Evolutionary conservation across 2,888 invertebrate genomes (phyloP).

Genomic region (Apodemia zela): DNA sequence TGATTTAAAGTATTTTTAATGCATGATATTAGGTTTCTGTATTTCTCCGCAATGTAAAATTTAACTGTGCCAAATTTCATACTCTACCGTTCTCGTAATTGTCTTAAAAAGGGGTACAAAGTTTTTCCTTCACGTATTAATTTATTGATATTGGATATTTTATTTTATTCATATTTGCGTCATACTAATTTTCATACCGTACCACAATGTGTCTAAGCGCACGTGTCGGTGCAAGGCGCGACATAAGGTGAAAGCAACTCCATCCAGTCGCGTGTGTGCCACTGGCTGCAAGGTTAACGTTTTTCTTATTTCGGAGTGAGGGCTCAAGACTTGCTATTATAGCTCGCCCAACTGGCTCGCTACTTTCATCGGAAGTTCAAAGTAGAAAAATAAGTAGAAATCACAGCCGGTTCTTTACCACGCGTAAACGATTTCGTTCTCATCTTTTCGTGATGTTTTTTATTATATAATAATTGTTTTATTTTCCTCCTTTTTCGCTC

Average conservation of each 20-base stretch:
- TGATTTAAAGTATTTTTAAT: too few relatives aligned
- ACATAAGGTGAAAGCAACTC: slow-evolving; percentile 65
- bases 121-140: too few relatives aligned
- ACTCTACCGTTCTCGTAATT: too few relatives aligned
- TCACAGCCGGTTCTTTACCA: slow-evolving; percentile 30
- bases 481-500: slow-evolving; percentile 47
- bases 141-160: background rate
- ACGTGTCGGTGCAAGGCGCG: slow-evolving; percentile 28
- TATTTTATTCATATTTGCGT: background rate
- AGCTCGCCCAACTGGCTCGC: slow-evolving; percentile 46
- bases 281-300: slow-evolving; percentile 67
- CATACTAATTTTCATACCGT: background rate
- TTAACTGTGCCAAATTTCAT: too few relatives aligned
- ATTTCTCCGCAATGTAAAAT: too few relatives aligned
- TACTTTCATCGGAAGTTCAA: slow-evolving; percentile 69
- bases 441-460: slow-evolving; percentile 9
- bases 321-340: slow-evolving; percentile 56
- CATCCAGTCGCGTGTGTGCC: slow-evolving; percentile 53
- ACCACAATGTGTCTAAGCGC: background rate
- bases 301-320: slow-evolving; percentile 67
- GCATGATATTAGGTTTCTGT: too few relatives aligned
- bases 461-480: slow-evolving; percentile 39
- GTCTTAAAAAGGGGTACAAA: too few relatives aligned
- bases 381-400: slow-evolving; percentile 51
- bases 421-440: slow-evolving; percentile 1